These are phyloP conservation scores for Nothobranchius furzeri DNA, from an alignment of 2,113 vertebrate species.

Conservation along the genomic window DNA sequence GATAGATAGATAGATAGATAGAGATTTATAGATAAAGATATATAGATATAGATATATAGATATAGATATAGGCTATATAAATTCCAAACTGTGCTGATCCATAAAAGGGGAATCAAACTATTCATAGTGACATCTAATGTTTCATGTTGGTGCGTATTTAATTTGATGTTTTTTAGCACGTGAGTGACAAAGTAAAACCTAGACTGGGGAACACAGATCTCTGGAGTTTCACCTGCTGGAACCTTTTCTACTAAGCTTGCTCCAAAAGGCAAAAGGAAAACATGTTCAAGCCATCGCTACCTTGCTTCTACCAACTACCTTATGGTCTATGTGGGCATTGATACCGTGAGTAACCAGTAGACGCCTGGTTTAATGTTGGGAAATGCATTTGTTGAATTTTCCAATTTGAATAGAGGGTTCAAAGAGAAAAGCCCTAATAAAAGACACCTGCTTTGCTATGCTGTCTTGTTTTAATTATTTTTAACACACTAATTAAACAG, in stretches of 20 bases:
- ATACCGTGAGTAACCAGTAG: constrained; percentile 5
- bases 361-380: constrained; percentile 1
- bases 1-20: too few relatives aligned
- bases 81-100: too few relatives aligned
- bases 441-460: too few relatives aligned
- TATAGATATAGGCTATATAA: too few relatives aligned
- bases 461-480: too few relatives aligned
- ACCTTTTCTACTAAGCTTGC: neutral
- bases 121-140: neutral
- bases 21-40: too few relatives aligned
- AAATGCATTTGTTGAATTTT: constrained; percentile 9
- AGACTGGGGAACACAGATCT: neutral
- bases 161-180: neutral
- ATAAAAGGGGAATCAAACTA: too few relatives aligned
- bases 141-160: neutral
- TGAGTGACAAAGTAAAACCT: constrained; percentile 4
- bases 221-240: neutral
- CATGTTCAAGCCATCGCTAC: neutral
- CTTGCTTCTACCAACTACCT: neutral
- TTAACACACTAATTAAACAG: neutral
- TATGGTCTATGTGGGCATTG: neutral
- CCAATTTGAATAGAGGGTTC: neutral
- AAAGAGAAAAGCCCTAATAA: neutral
- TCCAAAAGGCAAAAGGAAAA: neutral
- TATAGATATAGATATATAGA: too few relatives aligned